A percentile compares a stretch with the other conserved stretches of the same genome.
Evolutionary conservation across 2,797 vertebrate species (phyloP).

Genomic region (Uromys caudimaculatus): DNA sequence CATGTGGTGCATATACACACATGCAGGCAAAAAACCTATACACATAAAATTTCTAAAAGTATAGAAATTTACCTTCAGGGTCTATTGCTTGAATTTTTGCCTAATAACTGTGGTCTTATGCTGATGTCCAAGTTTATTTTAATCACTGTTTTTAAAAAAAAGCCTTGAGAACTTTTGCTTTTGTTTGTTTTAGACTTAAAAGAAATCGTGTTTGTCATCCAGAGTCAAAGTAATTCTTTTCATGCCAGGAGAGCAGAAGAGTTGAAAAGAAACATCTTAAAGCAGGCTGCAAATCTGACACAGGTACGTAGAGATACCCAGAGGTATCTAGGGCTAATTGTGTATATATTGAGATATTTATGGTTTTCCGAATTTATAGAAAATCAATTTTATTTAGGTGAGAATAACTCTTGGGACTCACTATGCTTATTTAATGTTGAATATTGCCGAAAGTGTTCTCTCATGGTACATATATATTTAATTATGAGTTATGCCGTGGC

Average conservation of each 20-base stretch:
- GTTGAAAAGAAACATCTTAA: conserved; percentile 90
- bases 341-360: background rate
- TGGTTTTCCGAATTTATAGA: background rate
- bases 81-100: conserved; percentile 27
- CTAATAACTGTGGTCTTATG: background rate
- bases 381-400: background rate
- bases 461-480: background rate
- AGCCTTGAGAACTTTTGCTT: conserved; percentile 63
- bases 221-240: conserved; percentile 97
- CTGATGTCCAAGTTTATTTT: conserved; percentile 61
- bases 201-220: conserved; percentile 96
- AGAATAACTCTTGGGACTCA: background rate
- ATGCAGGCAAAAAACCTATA: background rate
- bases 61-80: background rate
- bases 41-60: background rate
- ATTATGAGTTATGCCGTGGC: background rate
- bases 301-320: conserved; percentile 89
- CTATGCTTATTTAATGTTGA: conserved; percentile 11
- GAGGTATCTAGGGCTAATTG: background rate
- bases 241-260: conserved; percentile 93
- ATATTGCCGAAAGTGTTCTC: conserved; percentile 44
- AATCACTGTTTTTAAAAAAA: conserved; percentile 4
- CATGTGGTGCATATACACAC: background rate
- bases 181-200: conserved; percentile 92
- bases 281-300: conserved; percentile 89